phyloP scores from a whole-genome alignment of 2,888 invertebrate genomes.

The Nebria salina region DNA sequence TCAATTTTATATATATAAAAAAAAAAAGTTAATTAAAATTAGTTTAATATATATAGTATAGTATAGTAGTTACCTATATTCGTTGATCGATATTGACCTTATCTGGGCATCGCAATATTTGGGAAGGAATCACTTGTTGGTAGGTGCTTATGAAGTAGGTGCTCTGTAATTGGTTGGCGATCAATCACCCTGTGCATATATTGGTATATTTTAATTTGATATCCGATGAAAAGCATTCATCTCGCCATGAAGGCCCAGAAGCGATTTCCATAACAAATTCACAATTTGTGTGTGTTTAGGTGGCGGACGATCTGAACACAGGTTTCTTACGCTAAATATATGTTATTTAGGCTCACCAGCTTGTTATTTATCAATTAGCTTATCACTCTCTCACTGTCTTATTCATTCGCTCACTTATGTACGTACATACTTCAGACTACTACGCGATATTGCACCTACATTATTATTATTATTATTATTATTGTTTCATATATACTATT shows the following conservation, averaged over 20 bases:
- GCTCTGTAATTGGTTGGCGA: constrained; percentile 34
- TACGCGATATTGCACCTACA: neutral
- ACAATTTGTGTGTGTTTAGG: constrained; percentile 55
- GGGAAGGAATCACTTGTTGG: constrained; percentile 33
- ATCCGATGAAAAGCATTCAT: constrained; percentile 36
- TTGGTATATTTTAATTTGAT: constrained; percentile 38
- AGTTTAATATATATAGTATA: constrained; percentile 30
- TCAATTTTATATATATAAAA: neutral
- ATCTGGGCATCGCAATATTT: constrained; percentile 20
- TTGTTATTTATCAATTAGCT: constrained; percentile 56
- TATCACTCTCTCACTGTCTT: constrained; percentile 36
- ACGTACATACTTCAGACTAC: neutral
- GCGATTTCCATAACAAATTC: constrained; percentile 57
- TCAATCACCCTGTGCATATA: constrained; percentile 27
- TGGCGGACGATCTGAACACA: constrained; percentile 46
- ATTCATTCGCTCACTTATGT: neutral
- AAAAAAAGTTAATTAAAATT: constrained; percentile 19
- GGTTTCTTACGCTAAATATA: constrained; percentile 47
- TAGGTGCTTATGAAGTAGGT: neutral
- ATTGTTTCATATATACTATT: too few species aligned
- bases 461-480: too few species aligned
- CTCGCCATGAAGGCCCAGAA: neutral
- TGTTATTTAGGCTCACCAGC: constrained; percentile 53
- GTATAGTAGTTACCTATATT: too few species aligned
- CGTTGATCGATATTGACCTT: constrained; percentile 24